phyloP scores from a whole-genome alignment of 2,113 vertebrate genomes.

The Puntigrus tetrazona region DNA sequence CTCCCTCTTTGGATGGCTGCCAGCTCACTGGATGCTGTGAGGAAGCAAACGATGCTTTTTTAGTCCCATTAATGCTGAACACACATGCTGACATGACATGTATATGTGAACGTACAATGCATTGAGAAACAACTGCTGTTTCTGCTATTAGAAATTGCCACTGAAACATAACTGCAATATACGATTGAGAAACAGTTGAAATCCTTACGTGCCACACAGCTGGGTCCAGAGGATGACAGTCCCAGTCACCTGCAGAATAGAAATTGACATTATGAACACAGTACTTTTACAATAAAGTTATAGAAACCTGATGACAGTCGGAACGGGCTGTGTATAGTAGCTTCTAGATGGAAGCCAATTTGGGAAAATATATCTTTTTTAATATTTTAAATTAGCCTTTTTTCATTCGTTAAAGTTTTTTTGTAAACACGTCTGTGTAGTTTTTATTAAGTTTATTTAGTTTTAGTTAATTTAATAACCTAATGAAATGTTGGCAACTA shows the following conservation, averaged over 20 bases:
- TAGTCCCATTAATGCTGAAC: conserved; percentile 24
- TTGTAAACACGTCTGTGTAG: no score
- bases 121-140: neutral
- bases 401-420: no score
- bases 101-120: neutral
- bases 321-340: no score
- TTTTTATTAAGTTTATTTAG: no score
- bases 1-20: conserved; percentile 98
- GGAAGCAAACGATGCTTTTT: conserved; percentile 19
- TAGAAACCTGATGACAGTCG: no score
- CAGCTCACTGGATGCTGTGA: conserved; percentile 94
- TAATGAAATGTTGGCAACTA: no score
- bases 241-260: conserved; percentile 86
- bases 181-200: neutral
- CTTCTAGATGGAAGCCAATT: no score
- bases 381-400: no score
- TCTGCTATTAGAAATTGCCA: neutral
- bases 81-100: conserved; percentile 32
- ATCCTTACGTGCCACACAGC: conserved; percentile 94
- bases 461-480: no score
- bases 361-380: no score
- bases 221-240: conserved; percentile 96
- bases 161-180: neutral
- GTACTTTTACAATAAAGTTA: neutral
- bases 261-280: neutral